Conservation (phyloP, 2,888 invertebrate species). For the Limulus polyphemus region DNA sequence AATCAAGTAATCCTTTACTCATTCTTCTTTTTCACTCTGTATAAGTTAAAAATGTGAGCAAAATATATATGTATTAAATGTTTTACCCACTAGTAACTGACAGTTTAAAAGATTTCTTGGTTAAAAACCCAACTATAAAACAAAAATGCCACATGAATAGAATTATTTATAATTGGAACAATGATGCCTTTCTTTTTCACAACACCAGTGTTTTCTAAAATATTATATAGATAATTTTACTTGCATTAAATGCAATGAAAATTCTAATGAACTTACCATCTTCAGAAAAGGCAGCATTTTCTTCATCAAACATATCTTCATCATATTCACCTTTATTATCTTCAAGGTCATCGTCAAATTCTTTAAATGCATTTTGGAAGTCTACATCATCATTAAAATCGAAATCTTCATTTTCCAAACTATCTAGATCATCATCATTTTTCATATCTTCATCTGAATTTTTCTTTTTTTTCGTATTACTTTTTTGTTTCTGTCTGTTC, state of each 20-base stretch:
- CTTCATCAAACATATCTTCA: slow-evolving; percentile 29
- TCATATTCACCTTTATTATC: slow-evolving; percentile 25
- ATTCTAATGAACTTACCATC: not conserved
- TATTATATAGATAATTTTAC: too few species aligned
- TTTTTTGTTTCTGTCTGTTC: slow-evolving; percentile 25
- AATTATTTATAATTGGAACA: too few species aligned
- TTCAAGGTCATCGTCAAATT: slow-evolving; percentile 28
- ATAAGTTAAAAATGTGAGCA: too few species aligned
- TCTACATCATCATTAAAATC: slow-evolving; percentile 33
- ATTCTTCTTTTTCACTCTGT: too few species aligned
- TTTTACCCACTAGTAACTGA: too few species aligned
- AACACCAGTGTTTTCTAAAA: too few species aligned
- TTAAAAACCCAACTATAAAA: too few species aligned
- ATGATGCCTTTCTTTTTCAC: too few species aligned
- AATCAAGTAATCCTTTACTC: too few species aligned
- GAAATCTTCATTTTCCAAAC: slow-evolving; percentile 33
- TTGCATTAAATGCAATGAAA: not conserved
- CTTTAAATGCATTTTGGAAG: slow-evolving; percentile 31
- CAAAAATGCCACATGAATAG: too few species aligned
- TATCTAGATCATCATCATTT: slow-evolving; percentile 38
- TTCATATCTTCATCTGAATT: slow-evolving; percentile 29
- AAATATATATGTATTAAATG: too few species aligned
- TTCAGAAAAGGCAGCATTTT: slow-evolving; percentile 23
- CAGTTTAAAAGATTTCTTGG: too few species aligned
- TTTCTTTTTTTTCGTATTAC: slow-evolving; percentile 29